Percentiles rank a stretch among this genome's conserved stretches.
These are phyloP conservation scores for Platycercus adscitus DNA, from an alignment of 2,113 vertebrate genomes.

Conservation along the genomic window DNA sequence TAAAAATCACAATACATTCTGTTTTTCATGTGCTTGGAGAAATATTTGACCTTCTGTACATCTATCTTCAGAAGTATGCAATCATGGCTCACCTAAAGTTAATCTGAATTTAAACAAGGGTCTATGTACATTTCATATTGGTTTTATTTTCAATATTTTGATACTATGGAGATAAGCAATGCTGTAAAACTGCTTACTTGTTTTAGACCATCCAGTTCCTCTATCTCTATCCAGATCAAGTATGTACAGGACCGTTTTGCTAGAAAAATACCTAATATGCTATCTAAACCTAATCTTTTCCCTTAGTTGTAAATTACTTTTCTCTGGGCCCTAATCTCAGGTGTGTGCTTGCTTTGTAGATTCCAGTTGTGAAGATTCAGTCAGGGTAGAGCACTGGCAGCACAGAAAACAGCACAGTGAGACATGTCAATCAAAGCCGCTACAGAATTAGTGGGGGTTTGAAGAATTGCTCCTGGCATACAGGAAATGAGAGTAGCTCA, in stretches of 20 bases:
- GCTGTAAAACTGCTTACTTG: background rate
- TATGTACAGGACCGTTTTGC: background rate
- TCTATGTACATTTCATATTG: background rate
- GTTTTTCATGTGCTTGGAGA: background rate
- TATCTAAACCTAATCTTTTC: background rate
- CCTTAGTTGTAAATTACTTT: background rate
- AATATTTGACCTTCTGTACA: background rate
- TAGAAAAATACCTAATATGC: background rate
- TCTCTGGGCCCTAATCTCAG: background rate
- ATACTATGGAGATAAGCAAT: background rate
- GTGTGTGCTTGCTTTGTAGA: rapidly evolving
- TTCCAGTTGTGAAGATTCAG: background rate
- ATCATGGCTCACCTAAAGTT: background rate
- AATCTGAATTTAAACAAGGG: background rate
- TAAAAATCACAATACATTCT: background rate
- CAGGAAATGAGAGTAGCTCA: background rate
- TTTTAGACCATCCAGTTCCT: background rate
- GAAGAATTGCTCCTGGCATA: background rate
- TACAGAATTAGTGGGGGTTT: background rate
- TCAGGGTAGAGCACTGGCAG: background rate
- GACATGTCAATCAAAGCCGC: background rate
- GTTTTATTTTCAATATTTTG: background rate
- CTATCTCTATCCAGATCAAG: background rate
- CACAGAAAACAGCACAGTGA: background rate
- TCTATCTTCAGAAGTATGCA: background rate